Evolutionary conservation across 2,113 vertebrate genomes (phyloP), one percentile per base, ranked within the genome.

Genomic region (Calyptomena viridis): DNA sequence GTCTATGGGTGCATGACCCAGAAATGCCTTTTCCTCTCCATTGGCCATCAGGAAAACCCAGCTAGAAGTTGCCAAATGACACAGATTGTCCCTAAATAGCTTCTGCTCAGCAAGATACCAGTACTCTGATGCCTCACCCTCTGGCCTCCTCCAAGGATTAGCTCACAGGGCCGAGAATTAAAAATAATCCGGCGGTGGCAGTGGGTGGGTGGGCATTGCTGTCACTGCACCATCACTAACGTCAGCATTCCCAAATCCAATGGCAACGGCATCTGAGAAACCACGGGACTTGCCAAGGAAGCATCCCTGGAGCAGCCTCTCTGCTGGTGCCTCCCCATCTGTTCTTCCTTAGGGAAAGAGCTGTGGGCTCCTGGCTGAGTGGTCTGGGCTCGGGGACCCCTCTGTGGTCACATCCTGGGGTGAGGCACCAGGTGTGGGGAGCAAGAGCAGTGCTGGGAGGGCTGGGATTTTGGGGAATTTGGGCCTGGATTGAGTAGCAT

Each of bases 71-170:
- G 63, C 20, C 33, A 5, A 83, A 31, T 8, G 53, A 25, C 83
- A 81, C 59, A 21, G 40, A 58, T 14, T 6, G 1, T 39, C 64
- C 68, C 63, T 39, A 11, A 62, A 84, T 4, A 76, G 15, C 37
- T 44, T 13, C 42, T 42, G 27, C 68, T 89, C 39, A 16, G 21
- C 49, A 27, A 23, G 49, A 64, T 44, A 39, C 33, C 0, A 0
- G 4, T 12, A 17, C 16, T n/a, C 30, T 1, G 0, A 5, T 35
- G 64, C 33, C 27, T 67, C n/a, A 47, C 47, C 52, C 39, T 71
- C 76, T 64, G 33, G 24, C 76, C 40, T 71, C 89, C 47, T 85
- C 56, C 12, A 2, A 21, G 73, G 28, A 42, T 83, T 40, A 69
- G 40, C 66, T 89, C 11, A 5, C 20, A 16, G 46, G 63, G 77